Base-by-base conservation (phyloP, 2,797 vertebrate species). In the Sorex maritimensis region DNA sequence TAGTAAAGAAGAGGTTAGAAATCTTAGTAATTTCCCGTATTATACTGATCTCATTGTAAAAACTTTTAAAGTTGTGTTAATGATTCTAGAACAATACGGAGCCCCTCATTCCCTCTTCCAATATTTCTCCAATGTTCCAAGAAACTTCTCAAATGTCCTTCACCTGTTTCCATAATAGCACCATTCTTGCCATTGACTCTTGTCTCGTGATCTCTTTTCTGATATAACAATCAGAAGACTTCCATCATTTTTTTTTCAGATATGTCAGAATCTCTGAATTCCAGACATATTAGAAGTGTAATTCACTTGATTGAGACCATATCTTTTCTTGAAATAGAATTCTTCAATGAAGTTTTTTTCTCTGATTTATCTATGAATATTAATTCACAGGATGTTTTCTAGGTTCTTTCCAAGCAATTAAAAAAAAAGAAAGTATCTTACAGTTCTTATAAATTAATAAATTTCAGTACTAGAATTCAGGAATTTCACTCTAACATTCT, bases 41-140 rank as follows among this genome's bases (percentile, higher is more conserved):
- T 74, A 38, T 68, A 5, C 23, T 49, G 41, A 65, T 80, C 23
- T 81, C 15, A 79, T 0, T 85, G 34, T 74, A 52, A 87, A 87
- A 75, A 74, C 81, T 90, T 63, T 78, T 10, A 38, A 88, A 83
- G 26, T 52, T 8, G 26, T 74, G 90, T 90, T 55, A 79, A 30
- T 82, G 83, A 83, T 65, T 65, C 12, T 82, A 65, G 13, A 81
- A 68, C 3, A 61, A 24, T 75, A 77, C 4, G 49, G 89, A 12
- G 14, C 5, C 75, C n/a, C 74, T 46, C 9, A 1, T 68, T 89
- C 71, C 19, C 17, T 77, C 44, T 52, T 44, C 67, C 1, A 24
- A 8, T 6, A 10, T 46, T 86, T 61, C 77, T 83, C n/a, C 69
- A 34, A 49, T 75, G 41, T 72, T 71, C 41, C 17, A 75, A 49